Evolutionary conservation across 1,140 invertebrate species (phyloP), one percentile per base, ranked within the genome.

Genomic region (Drosophila lowei): DNA sequence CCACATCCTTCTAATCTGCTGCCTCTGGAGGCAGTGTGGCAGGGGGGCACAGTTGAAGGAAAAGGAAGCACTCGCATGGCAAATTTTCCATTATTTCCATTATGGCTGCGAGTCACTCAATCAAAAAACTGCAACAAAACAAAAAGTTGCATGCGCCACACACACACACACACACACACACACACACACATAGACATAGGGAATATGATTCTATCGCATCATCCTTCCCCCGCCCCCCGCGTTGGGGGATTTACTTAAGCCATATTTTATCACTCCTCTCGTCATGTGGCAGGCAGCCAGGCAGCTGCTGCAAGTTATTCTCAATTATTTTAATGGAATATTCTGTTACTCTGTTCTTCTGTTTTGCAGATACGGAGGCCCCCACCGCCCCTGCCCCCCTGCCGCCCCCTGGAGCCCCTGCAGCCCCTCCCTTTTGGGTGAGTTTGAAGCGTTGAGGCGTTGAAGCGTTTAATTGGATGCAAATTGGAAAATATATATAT

Each of bases 261-360:
- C 71, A 74, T 89, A 71, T 67, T 86, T 76, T 71, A 68, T 68
- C 65, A 67, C 64, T 71, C 70, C 70, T 67, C 63, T 65, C 47
- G 60, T 55, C 48, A 59, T 56, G 43, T 44, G 73, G 52, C 65
- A 79, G 66, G 43, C 65, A 79, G 66, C 72, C n/a, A 41, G 73
- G 52, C 65, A 79, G 66, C 72, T 79, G 30, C 30, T 38, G 34
- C 34, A 88, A 88, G 66, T 88, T 88, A 89, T 88, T 83, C 75
- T 83, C 75, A 89, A 88, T 83, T 88, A 88, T 79, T 88, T 83
- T 88, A 88, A 88, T 88, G 62, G 79, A 80, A 77, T 79, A 71
- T 66, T 50, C 46, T 38, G 44, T 34, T 64, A 62, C 59, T 46
- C 43, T 67, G 44, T 34, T 64, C 65, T 62, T 46, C 43, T 67